These are phyloP conservation scores for Acyrthosiphon pisum DNA, from an alignment of 1,140 invertebrate species.

Conservation along the genomic window DNA sequence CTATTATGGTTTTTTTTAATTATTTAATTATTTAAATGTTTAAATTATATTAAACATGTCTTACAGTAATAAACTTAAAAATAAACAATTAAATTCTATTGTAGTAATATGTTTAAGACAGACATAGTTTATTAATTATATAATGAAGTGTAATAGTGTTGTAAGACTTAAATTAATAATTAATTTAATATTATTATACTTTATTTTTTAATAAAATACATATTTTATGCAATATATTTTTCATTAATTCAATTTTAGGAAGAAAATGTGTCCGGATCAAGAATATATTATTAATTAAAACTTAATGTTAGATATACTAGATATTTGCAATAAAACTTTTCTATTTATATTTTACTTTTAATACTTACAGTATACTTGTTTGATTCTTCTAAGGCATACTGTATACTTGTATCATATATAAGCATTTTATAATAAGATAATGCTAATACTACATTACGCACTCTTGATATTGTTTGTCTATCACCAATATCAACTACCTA, in stretches of 20 bases:
- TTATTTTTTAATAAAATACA: background rate
- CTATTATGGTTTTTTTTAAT: background rate
- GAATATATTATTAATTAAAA: background rate
- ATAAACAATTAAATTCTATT: background rate
- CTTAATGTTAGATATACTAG: background rate
- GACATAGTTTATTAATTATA: background rate
- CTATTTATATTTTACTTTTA: background rate
- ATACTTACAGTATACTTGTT: constrained; percentile 75
- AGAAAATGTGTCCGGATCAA: background rate
- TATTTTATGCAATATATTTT: constrained; percentile 9
- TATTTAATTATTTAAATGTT: background rate
- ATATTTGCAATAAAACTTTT: background rate
- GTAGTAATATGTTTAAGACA: constrained; percentile 2
- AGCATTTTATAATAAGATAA: constrained; percentile 85
- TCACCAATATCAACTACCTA: constrained; percentile 75
- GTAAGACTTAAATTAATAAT: background rate
- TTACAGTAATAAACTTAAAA: background rate
- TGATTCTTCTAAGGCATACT: constrained; percentile 91
- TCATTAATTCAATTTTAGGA: background rate
- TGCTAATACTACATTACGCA: constrained; percentile 88
- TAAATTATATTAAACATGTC: background rate
- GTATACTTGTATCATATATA: constrained; percentile 90
- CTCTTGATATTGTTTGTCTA: constrained; percentile 82
- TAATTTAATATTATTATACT: constrained; percentile 3
- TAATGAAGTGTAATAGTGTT: background rate